These are phyloP conservation scores for Elephantulus edwardii DNA, from an alignment of 2,113 vertebrate species.

Conservation along the genomic window DNA sequence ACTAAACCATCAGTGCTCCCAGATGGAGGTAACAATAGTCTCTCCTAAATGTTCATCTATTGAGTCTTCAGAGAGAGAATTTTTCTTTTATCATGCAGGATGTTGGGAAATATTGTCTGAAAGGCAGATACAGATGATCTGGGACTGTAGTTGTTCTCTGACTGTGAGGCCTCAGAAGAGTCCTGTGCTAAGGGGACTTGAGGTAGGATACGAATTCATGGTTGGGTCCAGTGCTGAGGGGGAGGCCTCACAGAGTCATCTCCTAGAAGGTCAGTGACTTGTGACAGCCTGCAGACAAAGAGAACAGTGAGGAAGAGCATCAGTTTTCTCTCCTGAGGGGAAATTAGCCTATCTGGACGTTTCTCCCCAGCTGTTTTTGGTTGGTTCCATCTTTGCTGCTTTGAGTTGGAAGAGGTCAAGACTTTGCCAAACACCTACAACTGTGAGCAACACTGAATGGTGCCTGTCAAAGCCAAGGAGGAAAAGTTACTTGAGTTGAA, in stretches of 20 bases:
- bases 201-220: not conserved
- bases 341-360: too few relatives aligned
- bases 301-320: not conserved
- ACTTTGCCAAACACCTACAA: not conserved
- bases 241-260: not conserved
- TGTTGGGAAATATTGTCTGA: not conserved
- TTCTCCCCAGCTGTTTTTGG: not conserved
- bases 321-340: not conserved
- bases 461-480: not conserved
- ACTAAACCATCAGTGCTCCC: too few relatives aligned
- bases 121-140: not conserved
- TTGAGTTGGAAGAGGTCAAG: not conserved
- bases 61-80: not conserved
- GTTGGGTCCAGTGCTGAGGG: not conserved
- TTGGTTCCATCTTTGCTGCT: not conserved
- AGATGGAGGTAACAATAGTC: too few relatives aligned
- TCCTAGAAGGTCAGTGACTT: not conserved
- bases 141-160: not conserved
- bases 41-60: too few relatives aligned
- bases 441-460: not conserved
- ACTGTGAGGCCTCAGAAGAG: not conserved
- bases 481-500: not conserved
- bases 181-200: not conserved
- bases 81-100: not conserved
- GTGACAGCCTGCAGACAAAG: rapidly evolving